Evolutionary conservation across 2,113 vertebrate genomes (phyloP).

Genomic region (Euleptes europaea): DNA sequence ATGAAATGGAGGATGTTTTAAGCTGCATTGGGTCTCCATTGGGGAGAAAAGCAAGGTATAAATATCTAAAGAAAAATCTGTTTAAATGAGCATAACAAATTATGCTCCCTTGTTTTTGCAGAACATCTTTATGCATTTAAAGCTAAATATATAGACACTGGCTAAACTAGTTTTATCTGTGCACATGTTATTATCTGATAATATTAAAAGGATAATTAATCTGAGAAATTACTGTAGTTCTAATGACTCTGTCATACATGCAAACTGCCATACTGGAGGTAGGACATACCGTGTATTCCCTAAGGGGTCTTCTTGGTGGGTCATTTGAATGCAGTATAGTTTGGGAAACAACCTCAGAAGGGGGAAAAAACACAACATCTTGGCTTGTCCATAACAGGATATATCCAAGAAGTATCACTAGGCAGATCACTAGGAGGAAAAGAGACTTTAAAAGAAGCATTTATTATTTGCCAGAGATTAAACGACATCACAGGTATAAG

Average conservation of each 20-base stretch:
- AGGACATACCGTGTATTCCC: neutral
- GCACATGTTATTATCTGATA: too few species aligned
- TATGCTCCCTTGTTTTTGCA: too few species aligned
- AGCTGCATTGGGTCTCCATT: too few species aligned
- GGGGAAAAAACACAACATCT: conserved; percentile 6
- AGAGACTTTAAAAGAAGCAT: neutral
- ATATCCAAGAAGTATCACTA: conserved; percentile 22
- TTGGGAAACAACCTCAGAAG: conserved; percentile 3
- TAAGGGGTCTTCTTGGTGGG: neutral
- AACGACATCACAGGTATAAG: neutral
- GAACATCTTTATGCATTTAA: too few species aligned
- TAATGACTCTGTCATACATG: conserved; percentile 22
- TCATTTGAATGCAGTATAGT: conserved; percentile 8
- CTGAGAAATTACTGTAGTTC: too few species aligned
- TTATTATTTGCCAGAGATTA: conserved; percentile 7
- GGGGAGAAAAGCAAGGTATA: too few species aligned
- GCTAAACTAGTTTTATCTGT: too few species aligned
- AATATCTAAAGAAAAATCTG: too few species aligned
- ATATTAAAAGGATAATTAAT: too few species aligned
- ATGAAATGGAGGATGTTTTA: too few species aligned
- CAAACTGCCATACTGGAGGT: conserved; percentile 31
- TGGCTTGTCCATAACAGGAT: conserved; percentile 22
- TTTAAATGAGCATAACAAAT: too few species aligned
- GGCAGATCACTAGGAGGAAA: neutral
- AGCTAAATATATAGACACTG: too few species aligned